phyloP scores from a whole-genome alignment of 2,888 invertebrate genomes.

The Lasioglossum vierecki region DNA sequence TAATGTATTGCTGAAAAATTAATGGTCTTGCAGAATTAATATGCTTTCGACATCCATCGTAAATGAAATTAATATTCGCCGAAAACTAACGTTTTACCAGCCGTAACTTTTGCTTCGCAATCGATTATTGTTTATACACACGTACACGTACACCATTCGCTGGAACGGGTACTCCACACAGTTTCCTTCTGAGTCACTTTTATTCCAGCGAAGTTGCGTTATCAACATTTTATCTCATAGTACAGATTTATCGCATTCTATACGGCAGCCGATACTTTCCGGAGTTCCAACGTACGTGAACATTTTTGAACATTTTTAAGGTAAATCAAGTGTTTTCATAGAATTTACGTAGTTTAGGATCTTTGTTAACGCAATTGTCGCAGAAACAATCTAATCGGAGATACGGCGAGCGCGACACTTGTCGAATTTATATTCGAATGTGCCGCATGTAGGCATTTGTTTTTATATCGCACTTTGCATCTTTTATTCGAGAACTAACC shows the following conservation, averaged over 20 bases:
- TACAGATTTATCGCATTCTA: neutral
- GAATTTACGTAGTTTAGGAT: neutral
- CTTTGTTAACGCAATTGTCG: neutral
- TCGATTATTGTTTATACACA: neutral
- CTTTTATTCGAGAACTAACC: conserved; percentile 25
- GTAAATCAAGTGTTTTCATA: neutral
- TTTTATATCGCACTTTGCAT: neutral
- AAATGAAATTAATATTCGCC: neutral
- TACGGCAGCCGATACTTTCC: neutral
- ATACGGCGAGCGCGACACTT: neutral
- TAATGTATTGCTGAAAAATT: neutral
- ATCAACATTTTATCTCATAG: neutral
- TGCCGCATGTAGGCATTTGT: neutral
- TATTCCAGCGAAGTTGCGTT: neutral
- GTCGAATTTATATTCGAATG: conserved; percentile 6
- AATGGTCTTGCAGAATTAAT: neutral
- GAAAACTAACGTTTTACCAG: neutral
- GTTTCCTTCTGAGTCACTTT: neutral
- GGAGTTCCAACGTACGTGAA: neutral
- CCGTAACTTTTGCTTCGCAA: neutral
- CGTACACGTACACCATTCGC: neutral
- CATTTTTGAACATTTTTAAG: neutral
- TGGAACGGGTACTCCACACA: neutral
- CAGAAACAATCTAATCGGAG: neutral
- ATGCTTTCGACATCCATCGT: neutral